These are phyloP conservation scores for Cotesia typhae DNA, from an alignment of 1,140 invertebrate species.

Conservation along the genomic window DNA sequence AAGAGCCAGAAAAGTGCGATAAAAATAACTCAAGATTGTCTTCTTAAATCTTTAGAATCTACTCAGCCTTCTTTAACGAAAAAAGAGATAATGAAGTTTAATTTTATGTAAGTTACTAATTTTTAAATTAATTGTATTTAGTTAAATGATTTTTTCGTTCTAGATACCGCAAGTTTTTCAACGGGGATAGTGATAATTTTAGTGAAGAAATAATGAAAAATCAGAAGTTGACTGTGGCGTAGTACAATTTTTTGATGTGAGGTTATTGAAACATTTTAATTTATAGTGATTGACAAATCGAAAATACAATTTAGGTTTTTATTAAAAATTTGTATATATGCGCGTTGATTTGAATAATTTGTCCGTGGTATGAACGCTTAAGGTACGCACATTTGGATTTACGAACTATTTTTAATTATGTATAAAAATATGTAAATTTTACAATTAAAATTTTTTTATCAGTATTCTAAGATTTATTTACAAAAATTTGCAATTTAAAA, in stretches of 20 bases:
- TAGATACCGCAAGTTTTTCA: constrained; percentile 57
- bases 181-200: constrained; percentile 43
- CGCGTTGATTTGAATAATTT: too few relatives aligned
- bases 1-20: constrained; percentile 31
- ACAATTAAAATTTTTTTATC: too few relatives aligned
- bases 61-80: constrained; percentile 74
- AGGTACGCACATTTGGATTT: too few relatives aligned
- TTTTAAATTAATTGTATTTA: constrained; percentile 7
- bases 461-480: too few relatives aligned
- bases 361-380: too few relatives aligned
- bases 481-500: too few relatives aligned
- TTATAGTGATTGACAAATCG: too few relatives aligned
- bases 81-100: constrained; percentile 71
- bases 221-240: constrained; percentile 56
- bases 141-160: constrained; percentile 25
- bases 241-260: constrained; percentile 11
- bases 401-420: too few relatives aligned
- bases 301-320: too few relatives aligned
- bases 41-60: constrained; percentile 68
- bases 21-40: constrained; percentile 64
- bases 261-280: neutral
- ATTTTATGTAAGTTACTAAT: constrained; percentile 66
- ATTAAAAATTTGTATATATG: too few relatives aligned
- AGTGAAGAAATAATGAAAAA: constrained; percentile 41
- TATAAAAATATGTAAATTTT: too few relatives aligned